These are phyloP conservation scores for Drosophila asahinai DNA, from an alignment of 1,140 invertebrate species.

Conservation along the genomic window DNA sequence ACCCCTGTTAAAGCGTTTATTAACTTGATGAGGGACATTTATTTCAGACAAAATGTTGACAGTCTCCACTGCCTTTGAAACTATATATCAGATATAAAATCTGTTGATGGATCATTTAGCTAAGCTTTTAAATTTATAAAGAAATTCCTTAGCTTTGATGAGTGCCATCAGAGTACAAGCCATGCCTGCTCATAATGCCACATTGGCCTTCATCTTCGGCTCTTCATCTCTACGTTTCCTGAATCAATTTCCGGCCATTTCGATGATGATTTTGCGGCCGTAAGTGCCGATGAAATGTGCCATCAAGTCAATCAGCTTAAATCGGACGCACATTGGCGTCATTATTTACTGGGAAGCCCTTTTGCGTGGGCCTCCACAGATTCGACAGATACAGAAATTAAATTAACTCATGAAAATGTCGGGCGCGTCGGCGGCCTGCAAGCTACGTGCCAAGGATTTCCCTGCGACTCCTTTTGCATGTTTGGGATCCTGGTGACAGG, in stretches of 20 bases:
- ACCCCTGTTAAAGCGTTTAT: neutral
- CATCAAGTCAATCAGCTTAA: slow-evolving; percentile 67
- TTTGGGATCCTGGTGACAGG: slow-evolving; percentile 24
- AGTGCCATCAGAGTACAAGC: neutral
- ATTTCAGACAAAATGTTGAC: neutral
- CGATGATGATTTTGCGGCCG: slow-evolving; percentile 16
- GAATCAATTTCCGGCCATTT: slow-evolving; percentile 54
- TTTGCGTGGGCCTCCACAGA: slow-evolving; percentile 1
- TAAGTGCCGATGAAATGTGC: slow-evolving; percentile 34
- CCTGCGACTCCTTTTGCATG: slow-evolving; percentile 46
- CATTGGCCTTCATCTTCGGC: neutral
- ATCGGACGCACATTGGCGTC: slow-evolving; percentile 42
- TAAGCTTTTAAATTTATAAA: neutral
- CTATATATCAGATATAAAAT: neutral
- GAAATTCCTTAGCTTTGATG: neutral
- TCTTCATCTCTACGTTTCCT: slow-evolving; percentile 32
- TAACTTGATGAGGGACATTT: neutral
- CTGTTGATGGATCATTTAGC: neutral
- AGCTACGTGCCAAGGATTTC: slow-evolving; percentile 54
- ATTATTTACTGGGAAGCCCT: slow-evolving; percentile 35
- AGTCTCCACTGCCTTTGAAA: neutral
- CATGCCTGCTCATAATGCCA: neutral
- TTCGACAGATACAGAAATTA: slow-evolving; percentile 63
- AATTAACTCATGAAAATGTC: slow-evolving; percentile 61
- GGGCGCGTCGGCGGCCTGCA: slow-evolving; percentile 41